Percentiles rank a stretch among this genome's conserved stretches.
Evolutionary conservation across 2,113 vertebrate species (phyloP).

Genomic region (Pituophis catenifer): DNA sequence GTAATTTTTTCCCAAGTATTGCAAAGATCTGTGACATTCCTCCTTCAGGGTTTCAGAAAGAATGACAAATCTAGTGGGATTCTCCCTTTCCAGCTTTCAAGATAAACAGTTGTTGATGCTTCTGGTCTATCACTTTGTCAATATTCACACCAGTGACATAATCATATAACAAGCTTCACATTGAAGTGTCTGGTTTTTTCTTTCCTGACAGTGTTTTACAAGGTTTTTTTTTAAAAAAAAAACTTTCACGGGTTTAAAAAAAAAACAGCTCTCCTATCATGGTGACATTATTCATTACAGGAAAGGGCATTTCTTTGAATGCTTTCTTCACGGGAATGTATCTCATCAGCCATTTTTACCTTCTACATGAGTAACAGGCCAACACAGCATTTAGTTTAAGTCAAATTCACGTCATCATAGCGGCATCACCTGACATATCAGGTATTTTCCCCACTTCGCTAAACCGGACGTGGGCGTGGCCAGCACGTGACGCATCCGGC

Average conservation of each 20-base stretch:
- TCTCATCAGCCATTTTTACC: conserved; percentile 29
- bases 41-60: conserved; percentile 7
- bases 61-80: conserved; percentile 34
- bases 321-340: conserved; percentile 32
- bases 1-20: conserved; percentile 27
- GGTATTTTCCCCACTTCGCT: no score
- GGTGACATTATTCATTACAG: conserved; percentile 27
- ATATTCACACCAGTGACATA: conserved; percentile 16
- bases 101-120: conserved; percentile 31
- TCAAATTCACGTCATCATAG: neutral
- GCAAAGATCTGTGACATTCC: conserved; percentile 27
- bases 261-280: conserved; percentile 1
- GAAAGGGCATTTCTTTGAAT: conserved; percentile 11
- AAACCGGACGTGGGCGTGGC: no score
- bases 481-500: no score
- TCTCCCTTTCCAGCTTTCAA: neutral
- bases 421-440: no score
- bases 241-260: neutral
- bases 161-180: neutral
- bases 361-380: neutral
- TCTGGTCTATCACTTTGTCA: conserved; percentile 39
- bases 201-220: conserved; percentile 7
- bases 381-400: neutral
- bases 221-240: neutral
- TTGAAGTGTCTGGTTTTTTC: neutral